Conservation (phyloP, 2,888 invertebrate genomes). For the Drosophila macrospina region DNA sequence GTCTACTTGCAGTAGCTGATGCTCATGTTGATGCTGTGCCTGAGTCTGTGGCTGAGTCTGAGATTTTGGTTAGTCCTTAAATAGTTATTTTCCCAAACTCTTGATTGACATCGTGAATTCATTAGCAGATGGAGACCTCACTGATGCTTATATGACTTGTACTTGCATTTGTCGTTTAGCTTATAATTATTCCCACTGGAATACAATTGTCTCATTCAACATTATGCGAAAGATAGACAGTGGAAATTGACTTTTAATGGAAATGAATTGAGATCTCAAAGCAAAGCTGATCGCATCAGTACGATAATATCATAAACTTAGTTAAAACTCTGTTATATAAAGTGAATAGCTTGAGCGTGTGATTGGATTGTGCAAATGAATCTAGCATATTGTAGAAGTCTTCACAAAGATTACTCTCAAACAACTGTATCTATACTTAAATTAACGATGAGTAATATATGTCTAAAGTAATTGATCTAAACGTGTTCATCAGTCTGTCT, state of each 20-base stretch:
- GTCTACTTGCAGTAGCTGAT: slow-evolving; percentile 19
- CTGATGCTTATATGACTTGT: slow-evolving; percentile 11
- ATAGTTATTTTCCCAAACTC: slow-evolving; percentile 27
- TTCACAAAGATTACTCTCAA: too few relatives aligned
- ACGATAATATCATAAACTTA: too few relatives aligned
- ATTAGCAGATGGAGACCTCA: slow-evolving; percentile 28
- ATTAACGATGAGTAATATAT: too few relatives aligned
- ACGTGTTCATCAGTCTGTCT: too few relatives aligned
- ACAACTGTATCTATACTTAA: too few relatives aligned
- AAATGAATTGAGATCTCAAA: too few relatives aligned
- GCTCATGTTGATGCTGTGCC: not conserved
- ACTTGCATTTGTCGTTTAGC: not conserved
- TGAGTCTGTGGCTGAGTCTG: not conserved
- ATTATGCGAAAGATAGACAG: not conserved
- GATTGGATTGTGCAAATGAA: too few relatives aligned
- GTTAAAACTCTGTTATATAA: too few relatives aligned
- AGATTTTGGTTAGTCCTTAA: slow-evolving; percentile 34
- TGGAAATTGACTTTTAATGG: not conserved
- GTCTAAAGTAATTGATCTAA: too few relatives aligned
- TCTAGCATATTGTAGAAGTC: too few relatives aligned
- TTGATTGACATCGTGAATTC: slow-evolving; percentile 40
- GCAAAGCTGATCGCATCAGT: too few relatives aligned
- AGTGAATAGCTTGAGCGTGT: too few relatives aligned
- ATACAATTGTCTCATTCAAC: slow-evolving; percentile 2
- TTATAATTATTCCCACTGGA: slow-evolving; percentile 12